Base-by-base conservation (phyloP, 2,888 invertebrate genomes). In the Axea sp. region DNA sequence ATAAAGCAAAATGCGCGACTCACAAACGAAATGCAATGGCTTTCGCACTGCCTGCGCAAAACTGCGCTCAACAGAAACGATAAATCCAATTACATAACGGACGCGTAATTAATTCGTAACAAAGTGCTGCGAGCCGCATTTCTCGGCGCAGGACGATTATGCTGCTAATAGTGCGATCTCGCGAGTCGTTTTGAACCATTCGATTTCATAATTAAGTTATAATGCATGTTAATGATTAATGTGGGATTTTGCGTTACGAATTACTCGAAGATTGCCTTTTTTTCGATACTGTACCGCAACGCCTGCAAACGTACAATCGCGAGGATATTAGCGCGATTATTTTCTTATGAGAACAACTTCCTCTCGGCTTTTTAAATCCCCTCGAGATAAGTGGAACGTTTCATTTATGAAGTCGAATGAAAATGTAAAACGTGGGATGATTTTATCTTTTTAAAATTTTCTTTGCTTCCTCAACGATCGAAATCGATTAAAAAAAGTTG, bases 61-160 rank as follows among this genome's bases (percentile, higher is more conserved):
- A 24, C 51, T 14, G 19, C 41, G 31, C 35, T 45, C 51, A 65
- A 62, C 49, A 57, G 74, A 76, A 62, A 80, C 76, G 78, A 80
- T 78, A 78, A 75, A 81, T 81, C 75, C 78, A 80, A 82, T 82
- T 82, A 78, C 76, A 77, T 77, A 83, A 83, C 75, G 77, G 77
- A 64, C 73, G 71, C 64, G 76, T 79, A 82, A 82, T 81, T 82
- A 81, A 80, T 81, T 80, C 76, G 73, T 74, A 53, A 78, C 74
- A 75, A 76, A 73, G 77, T 68, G 77, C 49, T 51, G 39, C 53
- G 68, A 74, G 45, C 45, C 33, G 30, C 53, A 26, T 77, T 78
- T 77, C 77, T 78, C 39, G 74, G 62, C 76, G 72, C 31, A 67
- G 43, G 35, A 49, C 65, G 57, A 73, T 68, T 74, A 74, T 41